Percentiles rank a stretch among this genome's conserved stretches.
phyloP scores from a whole-genome alignment of 2,888 invertebrate species.

The Platycheirus albimanus region DNA sequence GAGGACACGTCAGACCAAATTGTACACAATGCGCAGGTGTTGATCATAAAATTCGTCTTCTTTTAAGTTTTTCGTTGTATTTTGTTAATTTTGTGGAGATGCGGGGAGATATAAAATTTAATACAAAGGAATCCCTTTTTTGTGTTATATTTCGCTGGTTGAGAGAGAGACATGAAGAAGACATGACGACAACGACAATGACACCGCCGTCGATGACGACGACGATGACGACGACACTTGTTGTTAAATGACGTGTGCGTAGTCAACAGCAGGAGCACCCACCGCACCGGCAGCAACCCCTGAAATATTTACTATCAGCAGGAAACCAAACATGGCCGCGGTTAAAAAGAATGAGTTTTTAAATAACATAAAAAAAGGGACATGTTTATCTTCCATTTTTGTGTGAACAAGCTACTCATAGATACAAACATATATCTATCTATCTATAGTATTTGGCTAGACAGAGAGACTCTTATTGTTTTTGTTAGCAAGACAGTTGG shows the following conservation, averaged over 20 bases:
- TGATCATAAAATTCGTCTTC: slow-evolving; percentile 35
- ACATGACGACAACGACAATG: slow-evolving; percentile 2
- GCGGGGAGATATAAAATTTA: slow-evolving; percentile 18
- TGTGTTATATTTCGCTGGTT: slow-evolving; percentile 28
- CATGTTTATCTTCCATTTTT: slow-evolving; percentile 39
- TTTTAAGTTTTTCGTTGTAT: neutral
- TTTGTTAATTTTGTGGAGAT: too few relatives aligned
- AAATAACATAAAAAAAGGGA: slow-evolving; percentile 29
- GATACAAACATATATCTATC: too few relatives aligned
- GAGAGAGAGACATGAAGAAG: too few relatives aligned
- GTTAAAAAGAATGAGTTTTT: slow-evolving; percentile 39
- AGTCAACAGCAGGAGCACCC: slow-evolving; percentile 6
- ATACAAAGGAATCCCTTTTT: slow-evolving; percentile 38
- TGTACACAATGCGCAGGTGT: slow-evolving; percentile 65
- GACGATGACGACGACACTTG: slow-evolving; percentile 37
- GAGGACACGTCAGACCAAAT: slow-evolving; percentile 34
- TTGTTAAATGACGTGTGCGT: slow-evolving; percentile 50
- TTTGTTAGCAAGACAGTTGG: neutral
- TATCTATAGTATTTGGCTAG: slow-evolving; percentile 2
- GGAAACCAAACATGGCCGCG: slow-evolving; percentile 67
- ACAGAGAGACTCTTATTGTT: slow-evolving; percentile 15
- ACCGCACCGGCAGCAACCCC: slow-evolving; percentile 35
- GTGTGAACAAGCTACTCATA: too few relatives aligned
- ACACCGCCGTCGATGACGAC: slow-evolving; percentile 15
- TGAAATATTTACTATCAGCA: slow-evolving; percentile 49